phyloP scores from a whole-genome alignment of 2,113 vertebrate species.

The Pygoscelis antarcticus region DNA sequence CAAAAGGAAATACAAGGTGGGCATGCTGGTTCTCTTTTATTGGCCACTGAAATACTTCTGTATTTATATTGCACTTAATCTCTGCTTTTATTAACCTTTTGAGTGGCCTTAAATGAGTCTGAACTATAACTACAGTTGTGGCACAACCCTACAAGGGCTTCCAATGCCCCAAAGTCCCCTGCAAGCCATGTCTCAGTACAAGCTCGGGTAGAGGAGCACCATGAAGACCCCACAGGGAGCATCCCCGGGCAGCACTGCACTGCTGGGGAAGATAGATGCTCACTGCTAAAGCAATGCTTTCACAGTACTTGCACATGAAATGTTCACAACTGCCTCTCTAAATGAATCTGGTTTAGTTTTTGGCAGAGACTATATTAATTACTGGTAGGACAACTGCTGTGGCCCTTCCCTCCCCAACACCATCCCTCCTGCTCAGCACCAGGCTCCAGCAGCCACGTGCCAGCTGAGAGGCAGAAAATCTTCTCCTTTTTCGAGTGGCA shows the following conservation, averaged over 20 bases:
- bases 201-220: background rate
- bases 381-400: background rate
- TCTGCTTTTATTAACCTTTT: background rate
- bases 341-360: background rate
- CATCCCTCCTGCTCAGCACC: background rate
- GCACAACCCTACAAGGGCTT: background rate
- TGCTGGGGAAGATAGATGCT: accelerated
- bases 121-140: background rate
- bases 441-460: accelerated
- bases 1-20: background rate
- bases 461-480: background rate
- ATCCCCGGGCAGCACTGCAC: accelerated
- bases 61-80: background rate
- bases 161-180: accelerated
- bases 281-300: background rate
- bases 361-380: background rate
- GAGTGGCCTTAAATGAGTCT: background rate
- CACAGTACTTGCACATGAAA: background rate
- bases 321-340: background rate
- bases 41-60: background rate
- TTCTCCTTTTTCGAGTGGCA: background rate
- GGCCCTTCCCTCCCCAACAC: background rate
- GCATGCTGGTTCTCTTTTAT: accelerated
- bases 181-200: accelerated
- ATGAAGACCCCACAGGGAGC: background rate